Conservation (phyloP, 2,113 vertebrate genomes). For the Callipepla californica region DNA sequence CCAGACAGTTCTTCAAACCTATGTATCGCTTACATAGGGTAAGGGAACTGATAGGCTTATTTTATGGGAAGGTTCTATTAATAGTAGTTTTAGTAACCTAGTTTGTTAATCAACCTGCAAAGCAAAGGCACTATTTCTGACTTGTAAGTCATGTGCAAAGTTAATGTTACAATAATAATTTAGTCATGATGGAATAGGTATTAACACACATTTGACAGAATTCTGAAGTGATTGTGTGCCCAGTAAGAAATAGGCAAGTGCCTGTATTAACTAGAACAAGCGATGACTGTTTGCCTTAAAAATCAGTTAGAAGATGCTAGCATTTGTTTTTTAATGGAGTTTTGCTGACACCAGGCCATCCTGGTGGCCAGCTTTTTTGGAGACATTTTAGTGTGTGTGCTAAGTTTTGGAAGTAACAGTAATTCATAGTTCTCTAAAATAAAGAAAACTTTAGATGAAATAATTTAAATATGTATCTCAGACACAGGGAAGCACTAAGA, state of each 20-base stretch:
- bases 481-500: not conserved
- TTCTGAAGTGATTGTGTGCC: not conserved
- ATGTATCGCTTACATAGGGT: not conserved
- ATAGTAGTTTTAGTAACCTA: not conserved
- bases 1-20: not conserved
- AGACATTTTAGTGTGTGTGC: not conserved
- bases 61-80: not conserved
- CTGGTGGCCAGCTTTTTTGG: not conserved
- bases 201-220: not conserved
- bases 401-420: not conserved
- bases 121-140: not conserved
- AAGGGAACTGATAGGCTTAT: not conserved
- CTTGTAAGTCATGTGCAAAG: not conserved
- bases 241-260: not conserved
- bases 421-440: not conserved
- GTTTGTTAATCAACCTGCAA: not conserved
- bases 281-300: not conserved
- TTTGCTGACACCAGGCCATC: not conserved
- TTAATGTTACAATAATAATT: not conserved
- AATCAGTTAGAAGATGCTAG: not conserved
- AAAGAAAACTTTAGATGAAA: not conserved
- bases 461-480: not conserved
- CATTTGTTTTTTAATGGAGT: not conserved
- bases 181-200: not conserved
- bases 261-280: rapidly evolving